Evolutionary conservation across 2,888 invertebrate genomes (phyloP).

Genomic region (Ophioninae sp.): DNA sequence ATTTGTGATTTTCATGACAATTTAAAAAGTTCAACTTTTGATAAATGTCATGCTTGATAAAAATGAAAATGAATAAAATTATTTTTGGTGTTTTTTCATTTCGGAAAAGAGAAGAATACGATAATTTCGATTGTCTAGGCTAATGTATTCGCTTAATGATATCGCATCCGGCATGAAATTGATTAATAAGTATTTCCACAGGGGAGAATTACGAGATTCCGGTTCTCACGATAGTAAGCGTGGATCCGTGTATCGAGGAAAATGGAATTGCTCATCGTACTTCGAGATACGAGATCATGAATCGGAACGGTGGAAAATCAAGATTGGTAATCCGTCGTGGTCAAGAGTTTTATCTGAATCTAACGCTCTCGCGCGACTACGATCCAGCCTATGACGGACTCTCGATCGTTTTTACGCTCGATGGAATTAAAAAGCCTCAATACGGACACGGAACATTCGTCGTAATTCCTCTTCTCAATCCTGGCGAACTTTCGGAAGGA

Average conservation of each 20-base stretch:
- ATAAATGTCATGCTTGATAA: no score
- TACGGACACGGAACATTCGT: conserved; percentile 91
- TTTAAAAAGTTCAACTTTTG: no score
- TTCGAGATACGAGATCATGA: conserved; percentile 89
- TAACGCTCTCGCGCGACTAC: conserved; percentile 89
- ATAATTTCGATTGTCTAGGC: no score
- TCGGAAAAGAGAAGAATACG: no score
- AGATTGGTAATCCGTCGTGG: conserved; percentile 92
- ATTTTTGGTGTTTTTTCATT: no score
- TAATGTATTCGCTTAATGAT: not conserved
- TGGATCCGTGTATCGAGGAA: conserved; percentile 88
- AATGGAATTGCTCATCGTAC: conserved; percentile 92
- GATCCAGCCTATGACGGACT: conserved; percentile 89
- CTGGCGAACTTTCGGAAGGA: conserved; percentile 84
- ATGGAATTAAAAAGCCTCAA: conserved; percentile 89
- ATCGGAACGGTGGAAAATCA: conserved; percentile 82
- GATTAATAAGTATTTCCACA: conserved; percentile 51
- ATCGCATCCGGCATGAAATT: not conserved
- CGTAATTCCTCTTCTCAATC: conserved; percentile 87
- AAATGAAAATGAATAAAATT: no score
- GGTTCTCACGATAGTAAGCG: conserved; percentile 87
- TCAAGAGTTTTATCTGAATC: conserved; percentile 88
- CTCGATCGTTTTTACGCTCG: conserved; percentile 91
- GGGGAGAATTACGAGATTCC: conserved; percentile 76
- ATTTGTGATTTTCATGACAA: no score